Evolutionary conservation across 2,113 vertebrate genomes (phyloP).

Genomic region (Columbina picui): DNA sequence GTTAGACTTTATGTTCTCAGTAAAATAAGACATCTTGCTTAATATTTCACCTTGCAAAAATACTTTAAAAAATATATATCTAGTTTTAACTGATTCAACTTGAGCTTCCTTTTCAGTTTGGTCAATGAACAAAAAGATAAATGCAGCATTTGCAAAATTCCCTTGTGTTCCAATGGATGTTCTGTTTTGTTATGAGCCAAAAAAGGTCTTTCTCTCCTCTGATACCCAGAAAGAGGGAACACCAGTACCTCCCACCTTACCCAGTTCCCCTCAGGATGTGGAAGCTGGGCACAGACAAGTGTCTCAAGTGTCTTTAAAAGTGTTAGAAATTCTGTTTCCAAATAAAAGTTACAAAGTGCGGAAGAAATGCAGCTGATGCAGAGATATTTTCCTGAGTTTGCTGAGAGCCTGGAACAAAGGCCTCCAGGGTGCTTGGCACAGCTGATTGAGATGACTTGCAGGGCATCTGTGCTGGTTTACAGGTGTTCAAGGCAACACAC

Average conservation of each 20-base stretch:
- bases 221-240: background rate
- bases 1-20: background rate
- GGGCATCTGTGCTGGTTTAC: background rate
- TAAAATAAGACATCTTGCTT: conserved; percentile 37
- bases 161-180: background rate
- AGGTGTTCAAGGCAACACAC: background rate
- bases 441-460: background rate
- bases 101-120: background rate
- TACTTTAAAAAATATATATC: background rate
- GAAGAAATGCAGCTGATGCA: background rate
- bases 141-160: background rate
- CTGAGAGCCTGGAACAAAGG: background rate
- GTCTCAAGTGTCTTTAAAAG: background rate
- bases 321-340: background rate
- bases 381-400: background rate
- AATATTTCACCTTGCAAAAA: conserved; percentile 37
- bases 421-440: background rate
- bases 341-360: background rate
- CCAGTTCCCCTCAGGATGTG: background rate
- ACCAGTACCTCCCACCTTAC: accelerated
- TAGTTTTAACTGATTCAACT: background rate
- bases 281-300: background rate
- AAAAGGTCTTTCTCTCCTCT: background rate
- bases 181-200: background rate
- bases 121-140: background rate